A percentile compares a stretch with the other conserved stretches of the same genome.
phyloP scores from a whole-genome alignment of 2,113 vertebrate genomes.

The Pluvialis apricaria region DNA sequence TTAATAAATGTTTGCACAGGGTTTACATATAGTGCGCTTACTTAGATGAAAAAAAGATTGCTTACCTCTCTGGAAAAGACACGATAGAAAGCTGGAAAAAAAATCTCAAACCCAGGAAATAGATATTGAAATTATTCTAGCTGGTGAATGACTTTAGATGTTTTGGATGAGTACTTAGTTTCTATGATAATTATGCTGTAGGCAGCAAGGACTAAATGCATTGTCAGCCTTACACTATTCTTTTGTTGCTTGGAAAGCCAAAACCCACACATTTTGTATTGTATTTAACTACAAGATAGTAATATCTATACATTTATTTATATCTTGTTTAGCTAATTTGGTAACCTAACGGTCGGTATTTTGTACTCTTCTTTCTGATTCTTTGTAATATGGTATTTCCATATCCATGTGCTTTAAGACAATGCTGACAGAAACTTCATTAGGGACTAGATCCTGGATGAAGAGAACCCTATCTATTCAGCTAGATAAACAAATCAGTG shows the following conservation, averaged over 20 bases:
- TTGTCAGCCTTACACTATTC: background rate
- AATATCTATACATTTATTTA: background rate
- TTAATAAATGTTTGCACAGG: background rate
- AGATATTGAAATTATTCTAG: background rate
- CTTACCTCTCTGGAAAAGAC: background rate
- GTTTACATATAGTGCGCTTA: background rate
- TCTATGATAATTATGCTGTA: background rate
- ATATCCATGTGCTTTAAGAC: background rate
- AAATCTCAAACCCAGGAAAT: background rate
- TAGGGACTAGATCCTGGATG: background rate
- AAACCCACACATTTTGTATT: background rate
- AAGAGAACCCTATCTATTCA: background rate
- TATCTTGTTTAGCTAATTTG: background rate
- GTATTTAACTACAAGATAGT: background rate
- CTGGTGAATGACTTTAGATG: background rate
- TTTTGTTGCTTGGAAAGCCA: background rate
- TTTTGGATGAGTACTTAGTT: background rate
- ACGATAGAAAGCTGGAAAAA: background rate
- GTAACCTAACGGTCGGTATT: background rate
- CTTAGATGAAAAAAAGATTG: background rate
- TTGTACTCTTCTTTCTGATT: background rate
- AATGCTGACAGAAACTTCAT: background rate
- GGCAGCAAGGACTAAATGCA: background rate
- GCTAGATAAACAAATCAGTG: background rate
- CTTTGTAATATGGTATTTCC: background rate